Evolutionary conservation across 2,888 invertebrate species (phyloP).

Genomic region (Copidosoma aretas): DNA sequence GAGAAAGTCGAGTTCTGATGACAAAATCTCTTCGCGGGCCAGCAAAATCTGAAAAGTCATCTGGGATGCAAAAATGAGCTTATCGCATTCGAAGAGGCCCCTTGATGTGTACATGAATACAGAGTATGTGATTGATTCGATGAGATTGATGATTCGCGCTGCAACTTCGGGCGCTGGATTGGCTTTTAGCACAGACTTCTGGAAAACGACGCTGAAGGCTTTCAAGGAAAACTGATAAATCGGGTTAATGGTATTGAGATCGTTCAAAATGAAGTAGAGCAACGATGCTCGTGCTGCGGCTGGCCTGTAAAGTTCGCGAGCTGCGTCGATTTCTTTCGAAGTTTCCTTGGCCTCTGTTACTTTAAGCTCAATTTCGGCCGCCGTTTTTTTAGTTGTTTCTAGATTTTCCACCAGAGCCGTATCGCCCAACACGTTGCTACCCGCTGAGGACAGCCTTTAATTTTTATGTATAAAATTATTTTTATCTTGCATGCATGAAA

Average conservation of each 20-base stretch:
- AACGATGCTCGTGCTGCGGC: conserved; percentile 93
- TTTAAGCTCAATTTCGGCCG: conserved; percentile 93
- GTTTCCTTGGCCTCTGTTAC: conserved; percentile 92
- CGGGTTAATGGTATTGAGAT: conserved; percentile 93
- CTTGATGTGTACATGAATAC: conserved; percentile 94
- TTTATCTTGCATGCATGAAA: too few relatives aligned
- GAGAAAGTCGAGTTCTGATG: conserved; percentile 88
- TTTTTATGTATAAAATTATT: background rate
- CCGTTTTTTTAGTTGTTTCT: conserved; percentile 94
- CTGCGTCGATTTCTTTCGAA: conserved; percentile 89
- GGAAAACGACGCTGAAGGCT: conserved; percentile 97
- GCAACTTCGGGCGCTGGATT: conserved; percentile 81
- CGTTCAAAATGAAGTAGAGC: conserved; percentile 93
- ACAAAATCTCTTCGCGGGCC: conserved; percentile 84
- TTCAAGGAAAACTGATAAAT: conserved; percentile 97
- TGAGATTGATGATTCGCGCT: conserved; percentile 83
- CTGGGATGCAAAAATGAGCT: conserved; percentile 93
- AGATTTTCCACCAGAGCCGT: conserved; percentile 95
- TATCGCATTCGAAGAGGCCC: conserved; percentile 95
- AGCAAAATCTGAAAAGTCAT: conserved; percentile 93
- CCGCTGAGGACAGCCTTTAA: conserved; percentile 82
- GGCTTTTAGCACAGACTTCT: conserved; percentile 91
- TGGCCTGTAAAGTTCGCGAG: conserved; percentile 85
- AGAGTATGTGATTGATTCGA: conserved; percentile 92
- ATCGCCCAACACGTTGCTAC: conserved; percentile 91